These are phyloP conservation scores for Solen grandis DNA, from an alignment of 1,140 invertebrate genomes.

Conservation along the genomic window DNA sequence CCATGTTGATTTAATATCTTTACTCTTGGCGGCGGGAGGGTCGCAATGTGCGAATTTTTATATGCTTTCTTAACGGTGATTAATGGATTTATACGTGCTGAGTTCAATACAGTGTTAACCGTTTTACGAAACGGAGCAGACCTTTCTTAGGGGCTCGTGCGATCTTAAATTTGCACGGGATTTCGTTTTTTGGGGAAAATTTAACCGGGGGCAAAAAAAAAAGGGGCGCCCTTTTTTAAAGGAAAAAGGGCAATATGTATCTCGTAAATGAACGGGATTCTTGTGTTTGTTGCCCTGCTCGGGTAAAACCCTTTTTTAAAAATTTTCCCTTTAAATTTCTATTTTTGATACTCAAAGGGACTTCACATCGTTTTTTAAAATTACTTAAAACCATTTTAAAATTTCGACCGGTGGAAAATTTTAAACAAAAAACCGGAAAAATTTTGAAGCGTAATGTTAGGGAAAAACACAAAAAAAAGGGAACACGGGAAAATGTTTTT, in stretches of 20 bases:
- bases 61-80: too few relatives aligned
- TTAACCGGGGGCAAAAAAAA: background rate
- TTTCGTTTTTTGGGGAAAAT: background rate
- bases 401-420: background rate
- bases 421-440: too few relatives aligned
- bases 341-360: too few relatives aligned
- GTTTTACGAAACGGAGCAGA: too few relatives aligned
- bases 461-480: background rate
- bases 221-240: too few relatives aligned
- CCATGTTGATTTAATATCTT: background rate
- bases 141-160: too few relatives aligned
- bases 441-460: background rate
- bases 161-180: too few relatives aligned
- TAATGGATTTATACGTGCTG: too few relatives aligned
- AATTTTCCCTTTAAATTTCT: too few relatives aligned
- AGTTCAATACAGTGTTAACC: too few relatives aligned
- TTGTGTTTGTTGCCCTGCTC: background rate
- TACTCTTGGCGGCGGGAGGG: background rate
- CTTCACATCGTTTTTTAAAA: background rate
- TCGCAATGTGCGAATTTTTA: background rate
- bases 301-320: too few relatives aligned
- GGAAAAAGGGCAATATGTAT: too few relatives aligned
- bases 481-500: background rate
- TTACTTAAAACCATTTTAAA: background rate
- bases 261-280: background rate